Evolutionary conservation across 2,888 invertebrate species (phyloP).

Genomic region (Oasisia sp.): DNA sequence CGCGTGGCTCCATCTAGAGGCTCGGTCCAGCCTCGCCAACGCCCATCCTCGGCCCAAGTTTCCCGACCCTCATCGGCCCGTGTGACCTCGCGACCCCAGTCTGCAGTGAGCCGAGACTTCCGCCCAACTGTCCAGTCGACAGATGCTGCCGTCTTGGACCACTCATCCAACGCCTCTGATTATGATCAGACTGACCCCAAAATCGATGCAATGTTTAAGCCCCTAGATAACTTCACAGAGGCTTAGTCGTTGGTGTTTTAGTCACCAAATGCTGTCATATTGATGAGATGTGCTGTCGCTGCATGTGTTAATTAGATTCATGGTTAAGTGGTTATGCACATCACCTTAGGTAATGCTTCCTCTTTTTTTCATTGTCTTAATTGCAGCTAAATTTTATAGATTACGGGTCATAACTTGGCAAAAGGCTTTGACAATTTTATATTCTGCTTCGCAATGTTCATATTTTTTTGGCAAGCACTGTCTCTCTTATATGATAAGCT

Average conservation of each 20-base stretch:
- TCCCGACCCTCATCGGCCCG: constrained; percentile 1
- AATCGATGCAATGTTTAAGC: not conserved
- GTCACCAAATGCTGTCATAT: not conserved
- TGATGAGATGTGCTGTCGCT: not conserved
- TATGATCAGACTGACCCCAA: not conserved
- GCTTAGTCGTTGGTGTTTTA: not conserved
- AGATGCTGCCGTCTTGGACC: not conserved
- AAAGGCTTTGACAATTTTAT: not conserved
- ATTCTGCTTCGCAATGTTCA: not conserved
- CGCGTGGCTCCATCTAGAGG: not conserved
- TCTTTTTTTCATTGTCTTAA: not conserved
- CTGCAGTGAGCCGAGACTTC: not conserved
- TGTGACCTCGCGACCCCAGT: constrained; percentile 22
- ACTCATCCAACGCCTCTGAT: not conserved
- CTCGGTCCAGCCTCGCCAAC: not conserved
- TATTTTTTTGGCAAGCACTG: not conserved
- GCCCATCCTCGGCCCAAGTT: not conserved
- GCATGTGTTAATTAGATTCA: not conserved
- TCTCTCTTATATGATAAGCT: not conserved
- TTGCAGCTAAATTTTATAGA: not conserved
- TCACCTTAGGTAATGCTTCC: not conserved
- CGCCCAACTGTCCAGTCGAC: not conserved
- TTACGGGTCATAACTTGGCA: not conserved
- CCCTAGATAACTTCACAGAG: not conserved
- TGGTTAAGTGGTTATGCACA: not conserved